Evolutionary conservation across 1,140 invertebrate genomes (phyloP).

Genomic region (Scaptomyza montana): DNA sequence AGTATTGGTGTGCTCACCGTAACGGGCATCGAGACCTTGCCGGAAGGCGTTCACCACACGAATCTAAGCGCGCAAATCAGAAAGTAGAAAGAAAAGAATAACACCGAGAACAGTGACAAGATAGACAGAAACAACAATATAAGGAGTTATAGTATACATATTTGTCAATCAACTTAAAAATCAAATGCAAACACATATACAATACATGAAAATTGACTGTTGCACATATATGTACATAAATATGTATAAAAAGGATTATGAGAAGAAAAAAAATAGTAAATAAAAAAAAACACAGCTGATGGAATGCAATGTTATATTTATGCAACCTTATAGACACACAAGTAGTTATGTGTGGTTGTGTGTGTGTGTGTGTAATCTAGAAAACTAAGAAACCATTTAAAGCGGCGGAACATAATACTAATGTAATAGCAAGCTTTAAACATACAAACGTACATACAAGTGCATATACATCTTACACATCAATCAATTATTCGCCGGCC

Average conservation of each 20-base stretch:
- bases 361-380: background rate
- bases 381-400: background rate
- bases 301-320: background rate
- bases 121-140: conserved; percentile 58
- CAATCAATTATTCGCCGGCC: no score
- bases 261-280: conserved; percentile 1
- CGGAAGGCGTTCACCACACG: conserved; percentile 99
- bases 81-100: conserved; percentile 67
- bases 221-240: background rate
- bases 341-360: background rate
- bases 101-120: conserved; percentile 72
- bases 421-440: no score
- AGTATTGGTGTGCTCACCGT: conserved; percentile 94
- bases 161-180: conserved; percentile 40
- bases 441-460: no score
- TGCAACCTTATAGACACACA: background rate
- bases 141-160: conserved; percentile 27
- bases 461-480: no score
- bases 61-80: conserved; percentile 88
- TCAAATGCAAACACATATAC: conserved; percentile 30
- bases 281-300: conserved; percentile 12
- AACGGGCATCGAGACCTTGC: conserved; percentile 97
- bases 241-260: background rate
- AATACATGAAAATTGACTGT: background rate
- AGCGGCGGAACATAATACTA: no score